These are phyloP conservation scores for Amphipoea lucens DNA, from an alignment of 2,888 invertebrate genomes.

Conservation along the genomic window DNA sequence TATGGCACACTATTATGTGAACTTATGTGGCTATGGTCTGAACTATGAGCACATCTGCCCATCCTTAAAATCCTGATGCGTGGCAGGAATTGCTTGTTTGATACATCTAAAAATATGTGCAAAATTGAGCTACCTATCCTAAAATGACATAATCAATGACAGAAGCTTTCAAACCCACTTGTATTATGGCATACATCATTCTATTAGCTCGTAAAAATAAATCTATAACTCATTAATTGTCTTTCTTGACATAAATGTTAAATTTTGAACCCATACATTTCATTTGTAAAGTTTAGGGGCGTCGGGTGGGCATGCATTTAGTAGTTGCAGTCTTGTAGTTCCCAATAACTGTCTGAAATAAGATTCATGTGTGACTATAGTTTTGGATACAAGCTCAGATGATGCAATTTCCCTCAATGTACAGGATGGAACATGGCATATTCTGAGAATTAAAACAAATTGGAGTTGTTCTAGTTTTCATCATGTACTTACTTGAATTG, in stretches of 20 bases:
- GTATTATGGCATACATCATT: neutral
- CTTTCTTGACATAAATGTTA: neutral
- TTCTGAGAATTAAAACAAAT: neutral
- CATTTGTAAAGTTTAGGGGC: neutral
- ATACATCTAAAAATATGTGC: neutral
- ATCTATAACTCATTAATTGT: neutral
- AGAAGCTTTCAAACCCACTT: neutral
- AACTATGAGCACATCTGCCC: neutral
- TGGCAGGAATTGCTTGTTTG: neutral
- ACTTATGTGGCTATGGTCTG: neutral
- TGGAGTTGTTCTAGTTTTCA: neutral
- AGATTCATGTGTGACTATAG: neutral
- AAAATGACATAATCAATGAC: neutral
- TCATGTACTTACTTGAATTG: neutral
- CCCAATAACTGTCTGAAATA: neutral
- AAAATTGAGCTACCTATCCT: too few relatives aligned
- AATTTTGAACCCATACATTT: neutral
- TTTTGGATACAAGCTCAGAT: neutral
- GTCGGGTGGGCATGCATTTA: neutral
- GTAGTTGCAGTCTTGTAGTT: neutral
- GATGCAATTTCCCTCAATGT: neutral
- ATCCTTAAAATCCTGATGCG: neutral
- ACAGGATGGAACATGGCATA: neutral
- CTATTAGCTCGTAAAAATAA: neutral
- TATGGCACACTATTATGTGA: slow-evolving; percentile 39